Conservation (phyloP, 2,797 vertebrate species). For the Neosalanx taihuensis region DNA sequence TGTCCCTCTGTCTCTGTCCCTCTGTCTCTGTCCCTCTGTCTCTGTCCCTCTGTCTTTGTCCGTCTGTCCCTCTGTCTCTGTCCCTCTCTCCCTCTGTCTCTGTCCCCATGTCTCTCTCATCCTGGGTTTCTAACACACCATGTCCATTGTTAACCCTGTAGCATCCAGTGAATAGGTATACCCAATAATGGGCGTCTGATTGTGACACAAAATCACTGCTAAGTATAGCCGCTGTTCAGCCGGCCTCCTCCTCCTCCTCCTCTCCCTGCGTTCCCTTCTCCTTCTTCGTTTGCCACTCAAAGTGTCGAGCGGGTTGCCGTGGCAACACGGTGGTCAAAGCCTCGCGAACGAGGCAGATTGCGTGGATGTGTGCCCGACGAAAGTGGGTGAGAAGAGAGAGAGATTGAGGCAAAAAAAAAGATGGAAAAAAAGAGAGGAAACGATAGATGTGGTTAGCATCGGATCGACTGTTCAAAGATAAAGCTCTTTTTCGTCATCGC, state of each 20-base stretch:
- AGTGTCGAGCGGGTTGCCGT: constrained; percentile 72
- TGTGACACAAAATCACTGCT: constrained; percentile 64
- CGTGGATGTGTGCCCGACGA: constrained; percentile 41
- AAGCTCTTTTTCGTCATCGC: constrained; percentile 5
- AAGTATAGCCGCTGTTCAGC: constrained; percentile 64
- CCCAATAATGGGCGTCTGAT: constrained; percentile 65
- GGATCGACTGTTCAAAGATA: constrained; percentile 9
- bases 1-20: background rate
- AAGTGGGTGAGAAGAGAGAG: constrained; percentile 20
- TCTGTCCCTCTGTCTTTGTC: constrained; percentile 3
- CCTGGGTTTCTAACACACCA: background rate
- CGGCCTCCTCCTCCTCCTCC: constrained; percentile 54
- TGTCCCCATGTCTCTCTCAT: constrained; percentile 23
- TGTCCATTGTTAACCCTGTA: constrained; percentile 29
- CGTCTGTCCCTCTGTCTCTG: background rate
- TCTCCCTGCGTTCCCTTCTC: constrained; percentile 7
- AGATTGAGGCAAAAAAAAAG: background rate
- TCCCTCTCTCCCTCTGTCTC: background rate
- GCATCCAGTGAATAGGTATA: constrained; percentile 56
- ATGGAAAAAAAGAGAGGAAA: background rate
- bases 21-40: constrained; percentile 39
- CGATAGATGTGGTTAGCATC: background rate
- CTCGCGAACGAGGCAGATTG: constrained; percentile 60
- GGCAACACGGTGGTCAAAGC: constrained; percentile 69
- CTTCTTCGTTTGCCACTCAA: constrained; percentile 60